These are phyloP conservation scores for Tamandua tetradactyla DNA, from an alignment of 2,797 vertebrate genomes.

Conservation along the genomic window DNA sequence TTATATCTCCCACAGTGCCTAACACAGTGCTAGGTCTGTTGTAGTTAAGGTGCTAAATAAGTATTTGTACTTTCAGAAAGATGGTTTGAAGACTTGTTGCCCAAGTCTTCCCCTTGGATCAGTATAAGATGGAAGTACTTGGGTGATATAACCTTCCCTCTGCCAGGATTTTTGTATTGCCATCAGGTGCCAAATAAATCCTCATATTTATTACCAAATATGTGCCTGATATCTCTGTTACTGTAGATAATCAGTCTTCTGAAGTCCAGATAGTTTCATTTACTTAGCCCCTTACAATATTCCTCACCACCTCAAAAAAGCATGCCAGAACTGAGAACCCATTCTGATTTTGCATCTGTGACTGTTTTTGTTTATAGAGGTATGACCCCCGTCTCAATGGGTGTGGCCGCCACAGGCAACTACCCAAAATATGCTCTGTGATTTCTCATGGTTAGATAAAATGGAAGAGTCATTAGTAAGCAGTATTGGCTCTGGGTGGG, in stretches of 20 bases:
- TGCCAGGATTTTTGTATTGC: conserved; percentile 74
- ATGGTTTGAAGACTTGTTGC: not conserved
- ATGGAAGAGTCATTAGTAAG: not conserved
- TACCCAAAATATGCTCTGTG: not conserved
- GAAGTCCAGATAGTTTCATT: not conserved
- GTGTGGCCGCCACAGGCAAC: not conserved
- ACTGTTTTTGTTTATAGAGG: fast-evolving
- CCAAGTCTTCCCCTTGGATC: conserved; percentile 1
- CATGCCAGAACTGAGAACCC: not conserved
- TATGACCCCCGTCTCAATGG: not conserved
- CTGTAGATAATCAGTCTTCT: not conserved
- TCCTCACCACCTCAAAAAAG: not conserved
- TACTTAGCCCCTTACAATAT: not conserved
- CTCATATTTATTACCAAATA: conserved; percentile 54
- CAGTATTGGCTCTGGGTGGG: not conserved
- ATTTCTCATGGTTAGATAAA: not conserved
- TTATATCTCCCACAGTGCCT: not conserved
- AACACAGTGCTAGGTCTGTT: not conserved
- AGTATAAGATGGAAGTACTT: not conserved
- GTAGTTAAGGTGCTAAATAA: conserved; percentile 59
- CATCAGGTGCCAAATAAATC: conserved; percentile 79
- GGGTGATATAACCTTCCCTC: conserved; percentile 45
- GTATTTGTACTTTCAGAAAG: not conserved
- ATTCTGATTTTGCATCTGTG: not conserved
- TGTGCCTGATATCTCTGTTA: conserved; percentile 5